Conservation (phyloP, 2,113 vertebrate genomes). For the Ciconia stormi region DNA sequence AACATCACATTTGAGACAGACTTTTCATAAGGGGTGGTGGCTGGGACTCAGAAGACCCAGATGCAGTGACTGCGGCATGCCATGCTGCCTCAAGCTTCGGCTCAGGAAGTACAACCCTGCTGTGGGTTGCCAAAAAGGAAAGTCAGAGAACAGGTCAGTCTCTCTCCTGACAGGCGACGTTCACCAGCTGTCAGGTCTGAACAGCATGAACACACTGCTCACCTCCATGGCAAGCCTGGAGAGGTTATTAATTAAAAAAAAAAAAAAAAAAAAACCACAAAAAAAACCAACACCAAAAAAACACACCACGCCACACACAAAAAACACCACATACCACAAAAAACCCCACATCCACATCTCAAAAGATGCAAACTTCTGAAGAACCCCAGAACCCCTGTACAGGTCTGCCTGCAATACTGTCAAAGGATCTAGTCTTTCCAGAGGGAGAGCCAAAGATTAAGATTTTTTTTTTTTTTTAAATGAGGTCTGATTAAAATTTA, state of each 20-base stretch:
- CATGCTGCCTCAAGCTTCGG: not conserved
- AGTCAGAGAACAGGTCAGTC: not conserved
- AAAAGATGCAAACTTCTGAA: not conserved
- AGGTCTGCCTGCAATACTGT: not conserved
- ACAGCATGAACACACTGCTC: not conserved
- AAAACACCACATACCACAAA: not conserved
- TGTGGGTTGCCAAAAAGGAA: not conserved
- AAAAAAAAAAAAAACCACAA: not conserved
- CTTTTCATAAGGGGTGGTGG: not conserved
- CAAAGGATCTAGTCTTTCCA: not conserved
- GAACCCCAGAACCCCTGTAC: not conserved
- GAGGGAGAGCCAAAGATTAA: not conserved
- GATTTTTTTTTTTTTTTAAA: not conserved
- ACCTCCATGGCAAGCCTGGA: not conserved
- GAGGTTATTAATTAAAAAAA: not conserved
- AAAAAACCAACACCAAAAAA: not conserved
- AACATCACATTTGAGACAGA: not conserved
- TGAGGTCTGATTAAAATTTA: constrained; percentile 55
- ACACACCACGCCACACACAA: no score
- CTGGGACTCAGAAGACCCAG: not conserved
- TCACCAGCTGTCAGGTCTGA: not conserved
- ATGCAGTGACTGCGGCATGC: not conserved
- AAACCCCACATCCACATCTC: not conserved
- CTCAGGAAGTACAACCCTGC: not conserved
- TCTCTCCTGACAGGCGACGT: not conserved